Conservation (phyloP, 1,140 invertebrate genomes). For the Andrena cerasifolii region DNA sequence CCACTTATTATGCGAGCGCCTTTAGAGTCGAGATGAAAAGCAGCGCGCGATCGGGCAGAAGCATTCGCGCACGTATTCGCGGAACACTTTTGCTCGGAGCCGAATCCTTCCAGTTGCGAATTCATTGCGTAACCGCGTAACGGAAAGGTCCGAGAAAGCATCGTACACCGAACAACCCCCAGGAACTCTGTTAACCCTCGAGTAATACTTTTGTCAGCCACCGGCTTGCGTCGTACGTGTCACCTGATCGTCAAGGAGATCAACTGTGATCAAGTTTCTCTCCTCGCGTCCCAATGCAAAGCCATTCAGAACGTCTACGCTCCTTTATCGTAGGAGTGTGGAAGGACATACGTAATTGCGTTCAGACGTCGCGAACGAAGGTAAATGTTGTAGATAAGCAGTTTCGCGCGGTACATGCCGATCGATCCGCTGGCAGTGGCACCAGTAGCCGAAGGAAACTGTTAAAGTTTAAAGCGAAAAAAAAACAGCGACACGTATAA, state of each 20-base stretch:
- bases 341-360: too few species aligned
- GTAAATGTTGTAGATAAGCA: too few species aligned
- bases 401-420: too few species aligned
- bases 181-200: conserved; percentile 1
- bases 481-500: conserved; percentile 59
- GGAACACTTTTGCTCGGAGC: too few species aligned
- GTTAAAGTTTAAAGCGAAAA: too few species aligned
- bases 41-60: neutral
- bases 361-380: too few species aligned
- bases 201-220: neutral
- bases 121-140: neutral
- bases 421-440: neutral
- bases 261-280: too few species aligned
- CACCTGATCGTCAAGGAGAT: too few species aligned
- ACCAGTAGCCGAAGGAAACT: conserved; percentile 12
- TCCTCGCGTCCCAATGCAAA: too few species aligned
- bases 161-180: neutral
- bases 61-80: neutral
- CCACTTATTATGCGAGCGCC: conserved; percentile 58
- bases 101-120: neutral
- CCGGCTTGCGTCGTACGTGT: neutral
- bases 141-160: neutral
- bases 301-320: too few species aligned
- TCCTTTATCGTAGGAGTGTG: too few species aligned
- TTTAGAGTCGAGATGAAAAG: conserved; percentile 37